A percentile compares a stretch with the other conserved stretches of the same genome.
Conservation (phyloP, 2,113 vertebrate species). For the Toxotes jaculatrix region DNA sequence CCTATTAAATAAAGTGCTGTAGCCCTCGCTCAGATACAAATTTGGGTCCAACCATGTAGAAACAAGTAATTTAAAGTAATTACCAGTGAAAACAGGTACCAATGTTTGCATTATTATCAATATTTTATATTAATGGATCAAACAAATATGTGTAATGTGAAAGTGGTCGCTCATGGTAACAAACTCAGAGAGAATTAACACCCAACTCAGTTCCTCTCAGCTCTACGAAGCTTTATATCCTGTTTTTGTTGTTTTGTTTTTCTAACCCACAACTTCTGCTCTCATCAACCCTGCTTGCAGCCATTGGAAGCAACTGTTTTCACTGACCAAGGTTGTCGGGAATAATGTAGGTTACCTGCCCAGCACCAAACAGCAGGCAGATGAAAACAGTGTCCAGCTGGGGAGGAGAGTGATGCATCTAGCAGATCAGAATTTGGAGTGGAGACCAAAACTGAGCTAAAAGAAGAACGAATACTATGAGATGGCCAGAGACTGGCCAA, state of each 20-base stretch:
- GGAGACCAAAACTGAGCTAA: too few species aligned
- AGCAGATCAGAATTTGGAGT: too few species aligned
- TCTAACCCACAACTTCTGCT: too few species aligned
- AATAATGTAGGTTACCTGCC: background rate
- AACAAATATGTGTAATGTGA: too few species aligned
- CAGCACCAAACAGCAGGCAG: background rate
- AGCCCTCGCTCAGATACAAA: background rate
- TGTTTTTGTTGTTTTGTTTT: background rate
- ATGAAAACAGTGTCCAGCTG: too few species aligned
- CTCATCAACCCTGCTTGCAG: background rate
- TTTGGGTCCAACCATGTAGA: background rate
- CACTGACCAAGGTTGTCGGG: background rate
- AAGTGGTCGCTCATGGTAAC: too few species aligned
- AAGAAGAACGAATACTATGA: too few species aligned
- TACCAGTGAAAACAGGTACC: background rate
- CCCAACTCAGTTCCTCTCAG: background rate
- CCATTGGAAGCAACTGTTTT: background rate
- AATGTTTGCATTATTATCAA: background rate
- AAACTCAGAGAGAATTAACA: too few species aligned
- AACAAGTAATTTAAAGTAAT: background rate
- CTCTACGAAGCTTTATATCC: background rate
- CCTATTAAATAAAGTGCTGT: conserved; percentile 16
- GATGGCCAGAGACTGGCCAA: too few species aligned
- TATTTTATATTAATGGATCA: too few species aligned
- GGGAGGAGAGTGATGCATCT: too few species aligned